Percentiles rank a stretch among this genome's conserved stretches.
Evolutionary conservation across 1,140 invertebrate genomes (phyloP).

Genomic region (Kradibia gibbosae): DNA sequence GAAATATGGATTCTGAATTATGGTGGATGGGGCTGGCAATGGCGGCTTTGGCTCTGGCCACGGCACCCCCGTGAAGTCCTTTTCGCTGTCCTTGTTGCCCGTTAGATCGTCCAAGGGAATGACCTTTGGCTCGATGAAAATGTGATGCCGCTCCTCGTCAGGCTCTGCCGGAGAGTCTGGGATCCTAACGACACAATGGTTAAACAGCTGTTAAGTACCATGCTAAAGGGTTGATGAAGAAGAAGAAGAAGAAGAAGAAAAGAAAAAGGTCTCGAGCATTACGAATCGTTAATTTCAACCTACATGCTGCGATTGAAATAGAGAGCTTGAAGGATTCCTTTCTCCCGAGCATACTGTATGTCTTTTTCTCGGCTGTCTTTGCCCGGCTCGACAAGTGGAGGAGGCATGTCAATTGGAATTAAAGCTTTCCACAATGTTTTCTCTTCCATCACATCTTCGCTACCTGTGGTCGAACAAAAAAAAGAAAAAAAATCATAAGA

Average conservation of each 20-base stretch:
- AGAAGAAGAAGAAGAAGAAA: too few relatives aligned
- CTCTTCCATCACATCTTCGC: constrained; percentile 85
- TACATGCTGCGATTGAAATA: constrained; percentile 88
- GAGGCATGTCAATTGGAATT: constrained; percentile 79
- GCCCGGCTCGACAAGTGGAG: constrained; percentile 79
- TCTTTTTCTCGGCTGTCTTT: constrained; percentile 89
- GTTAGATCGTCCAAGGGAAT: constrained; percentile 92
- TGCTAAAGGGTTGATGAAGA: too few relatives aligned
- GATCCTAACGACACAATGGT: constrained; percentile 72
- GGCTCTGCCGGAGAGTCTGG: constrained; percentile 90
- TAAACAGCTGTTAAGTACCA: too few relatives aligned
- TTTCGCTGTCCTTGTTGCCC: constrained; percentile 84
- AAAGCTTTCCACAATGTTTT: constrained; percentile 81
- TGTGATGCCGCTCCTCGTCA: constrained; percentile 83
- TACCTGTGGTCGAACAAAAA: constrained; percentile 61
- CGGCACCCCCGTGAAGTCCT: constrained; percentile 80
- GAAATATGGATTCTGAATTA: constrained; percentile 40
- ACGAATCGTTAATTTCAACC: constrained; percentile 57
- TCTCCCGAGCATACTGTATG: constrained; percentile 88
- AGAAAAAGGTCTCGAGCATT: constrained; percentile 32
- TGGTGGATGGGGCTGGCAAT: constrained; percentile 63
- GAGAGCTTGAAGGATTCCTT: constrained; percentile 85
- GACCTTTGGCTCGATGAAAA: constrained; percentile 81
- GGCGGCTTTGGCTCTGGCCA: constrained; percentile 86
- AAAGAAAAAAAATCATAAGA: constrained; percentile 11